Evolutionary conservation across 2,888 invertebrate species (phyloP), one percentile per base, ranked within the genome.

Genomic region (Aspidapion aeneum): DNA sequence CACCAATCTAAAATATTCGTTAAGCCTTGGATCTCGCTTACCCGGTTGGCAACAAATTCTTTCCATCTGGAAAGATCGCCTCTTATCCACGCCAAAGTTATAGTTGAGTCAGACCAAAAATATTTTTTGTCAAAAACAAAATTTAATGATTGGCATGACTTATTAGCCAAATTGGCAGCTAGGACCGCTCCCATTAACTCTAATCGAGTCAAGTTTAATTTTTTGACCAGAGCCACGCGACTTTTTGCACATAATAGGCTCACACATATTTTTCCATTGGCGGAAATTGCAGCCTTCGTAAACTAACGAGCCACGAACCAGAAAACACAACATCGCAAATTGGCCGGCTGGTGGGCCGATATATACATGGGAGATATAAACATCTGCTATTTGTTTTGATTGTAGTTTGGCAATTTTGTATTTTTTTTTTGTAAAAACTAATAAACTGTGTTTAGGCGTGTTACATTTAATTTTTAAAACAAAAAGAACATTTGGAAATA

Each of bases 181-280:
- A 35, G 12, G 12, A 35, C 35, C 35, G 35, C 35, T 35, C 35
- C 35, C 35, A 35, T 35, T 22, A 63, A 49, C 50, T 63, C 60
- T 51, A 61, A 35, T 1, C 61, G 21, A 1, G 63, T 60, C 16
- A 63, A 55, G 17, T 51, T 52, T n/a, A 63, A n/a, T 18, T 22
- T 22, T 51, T 64, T 64, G 16, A 59, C 49, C 12, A 63, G 65
- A 1, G 65, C 62, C 49, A 63, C 57, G 22, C 63, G 55, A 2
- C 57, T 59, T 50, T 63, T 65, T 48, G 62, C 60, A 21, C 63
- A 65, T 18, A 65, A 21, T 19, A 60, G 9, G 7, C 35, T 35
- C 35, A 35, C 35, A 12, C 35, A 35, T 3, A 35, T 35, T 35
- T 35, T 35, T 35, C 35, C 35, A 12, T 12, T 35, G 5, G 5